Conservation (phyloP, 2,888 invertebrate genomes). For the Drosophila acutilabella region DNA sequence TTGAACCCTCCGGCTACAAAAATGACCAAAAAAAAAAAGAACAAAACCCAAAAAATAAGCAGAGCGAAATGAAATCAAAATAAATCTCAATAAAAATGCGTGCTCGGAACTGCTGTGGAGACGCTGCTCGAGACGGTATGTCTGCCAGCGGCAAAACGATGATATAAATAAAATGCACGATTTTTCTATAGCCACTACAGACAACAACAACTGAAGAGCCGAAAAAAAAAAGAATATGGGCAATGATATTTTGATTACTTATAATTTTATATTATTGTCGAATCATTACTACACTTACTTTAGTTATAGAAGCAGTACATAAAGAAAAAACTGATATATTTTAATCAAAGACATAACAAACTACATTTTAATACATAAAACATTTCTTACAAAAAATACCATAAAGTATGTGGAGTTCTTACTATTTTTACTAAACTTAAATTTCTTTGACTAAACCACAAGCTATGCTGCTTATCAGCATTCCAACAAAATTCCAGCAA, state of each 20-base stretch:
- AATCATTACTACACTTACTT: constrained; percentile 16
- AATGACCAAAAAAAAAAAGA: constrained; percentile 29
- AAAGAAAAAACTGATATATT: too few species aligned
- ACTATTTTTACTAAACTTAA: too few species aligned
- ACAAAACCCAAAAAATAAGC: constrained; percentile 27
- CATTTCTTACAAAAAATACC: too few species aligned
- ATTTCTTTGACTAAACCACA: too few species aligned
- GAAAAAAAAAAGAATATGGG: constrained; percentile 24
- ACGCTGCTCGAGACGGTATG: constrained; percentile 74
- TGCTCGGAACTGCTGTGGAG: constrained; percentile 58
- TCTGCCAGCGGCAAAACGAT: constrained; percentile 72
- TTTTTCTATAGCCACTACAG: constrained; percentile 47
- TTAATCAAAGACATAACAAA: too few species aligned
- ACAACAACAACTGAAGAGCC: constrained; percentile 2
- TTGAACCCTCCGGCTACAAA: constrained; percentile 74
- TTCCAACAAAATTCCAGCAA: too few species aligned
- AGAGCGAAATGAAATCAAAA: constrained; percentile 65
- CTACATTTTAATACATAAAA: too few species aligned
- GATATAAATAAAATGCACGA: constrained; percentile 74
- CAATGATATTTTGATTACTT: constrained; percentile 19
- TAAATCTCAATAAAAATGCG: constrained; percentile 75
- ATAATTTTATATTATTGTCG: constrained; percentile 4
- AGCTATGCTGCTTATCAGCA: too few species aligned
- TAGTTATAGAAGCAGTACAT: too few species aligned
- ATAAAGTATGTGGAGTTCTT: too few species aligned